phyloP scores from a whole-genome alignment of 1,140 invertebrate genomes.

The Bilobella aurantiaca region DNA sequence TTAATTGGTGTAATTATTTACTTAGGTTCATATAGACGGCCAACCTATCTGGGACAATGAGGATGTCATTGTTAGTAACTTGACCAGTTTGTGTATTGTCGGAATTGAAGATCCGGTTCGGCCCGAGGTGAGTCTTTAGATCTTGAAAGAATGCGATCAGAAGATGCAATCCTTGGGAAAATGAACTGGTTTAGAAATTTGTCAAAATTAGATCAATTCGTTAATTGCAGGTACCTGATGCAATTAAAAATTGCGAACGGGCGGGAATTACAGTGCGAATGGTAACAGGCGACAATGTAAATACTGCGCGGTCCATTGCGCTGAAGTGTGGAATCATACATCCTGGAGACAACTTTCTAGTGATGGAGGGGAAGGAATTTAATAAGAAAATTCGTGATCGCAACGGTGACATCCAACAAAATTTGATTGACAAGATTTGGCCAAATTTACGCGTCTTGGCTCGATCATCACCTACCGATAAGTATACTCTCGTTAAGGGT shows the following conservation, averaged over 20 bases:
- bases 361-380: constrained; percentile 96
- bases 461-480: constrained; percentile 94
- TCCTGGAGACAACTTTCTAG: constrained; percentile 87
- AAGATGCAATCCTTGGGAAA: too few relatives aligned
- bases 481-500: constrained; percentile 95
- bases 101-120: constrained; percentile 98
- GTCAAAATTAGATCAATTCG: too few relatives aligned
- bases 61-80: constrained; percentile 77
- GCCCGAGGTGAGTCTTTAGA: constrained; percentile 60
- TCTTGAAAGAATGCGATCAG: too few relatives aligned
- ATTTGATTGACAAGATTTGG: constrained; percentile 96
- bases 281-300: constrained; percentile 99
- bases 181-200: too few relatives aligned
- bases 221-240: constrained; percentile 80
- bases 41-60: constrained; percentile 99
- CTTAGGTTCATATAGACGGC: constrained; percentile 58
- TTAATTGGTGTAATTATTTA: too few relatives aligned
- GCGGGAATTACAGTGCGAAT: constrained; percentile 99
- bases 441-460: constrained; percentile 90
- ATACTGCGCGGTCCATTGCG: constrained; percentile 95
- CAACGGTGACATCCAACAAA: constrained; percentile 79
- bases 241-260: constrained; percentile 87
- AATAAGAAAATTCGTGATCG: constrained; percentile 82
- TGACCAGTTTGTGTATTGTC: constrained; percentile 91
- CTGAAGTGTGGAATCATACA: constrained; percentile 93